Conservation (phyloP, 2,113 vertebrate species). For the Neogale vison region DNA sequence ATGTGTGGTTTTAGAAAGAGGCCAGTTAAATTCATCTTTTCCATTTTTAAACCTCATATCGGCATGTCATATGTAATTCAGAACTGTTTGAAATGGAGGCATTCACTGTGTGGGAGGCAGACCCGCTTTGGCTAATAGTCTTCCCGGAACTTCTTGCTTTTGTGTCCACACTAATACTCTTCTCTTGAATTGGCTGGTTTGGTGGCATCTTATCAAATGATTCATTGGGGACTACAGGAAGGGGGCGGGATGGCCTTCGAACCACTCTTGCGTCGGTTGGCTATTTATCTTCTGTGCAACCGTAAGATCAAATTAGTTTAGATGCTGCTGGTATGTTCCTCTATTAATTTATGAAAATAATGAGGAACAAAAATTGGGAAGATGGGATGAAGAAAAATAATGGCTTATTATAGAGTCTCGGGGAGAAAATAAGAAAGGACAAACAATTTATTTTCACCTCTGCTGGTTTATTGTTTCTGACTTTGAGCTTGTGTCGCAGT, state of each 20-base stretch:
- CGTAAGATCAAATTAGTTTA: slow-evolving; percentile 37
- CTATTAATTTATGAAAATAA: slow-evolving; percentile 49
- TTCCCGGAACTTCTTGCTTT: background rate
- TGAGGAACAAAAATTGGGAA: background rate
- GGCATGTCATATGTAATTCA: slow-evolving; percentile 8
- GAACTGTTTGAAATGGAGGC: background rate
- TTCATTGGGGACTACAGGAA: background rate
- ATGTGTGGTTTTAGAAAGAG: background rate
- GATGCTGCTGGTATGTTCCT: background rate
- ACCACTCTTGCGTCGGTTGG: background rate
- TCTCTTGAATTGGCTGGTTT: background rate
- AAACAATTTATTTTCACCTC: slow-evolving; percentile 11
- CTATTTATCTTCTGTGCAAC: background rate
- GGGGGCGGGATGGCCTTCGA: background rate
- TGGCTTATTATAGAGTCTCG: background rate
- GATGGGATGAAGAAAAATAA: background rate
- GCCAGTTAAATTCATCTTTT: slow-evolving; percentile 12
- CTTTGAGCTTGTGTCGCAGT: background rate
- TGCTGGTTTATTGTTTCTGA: background rate
- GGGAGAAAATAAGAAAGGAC: background rate
- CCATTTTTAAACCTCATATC: slow-evolving; percentile 33
- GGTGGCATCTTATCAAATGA: background rate
- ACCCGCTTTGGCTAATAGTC: background rate
- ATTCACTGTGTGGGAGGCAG: background rate
- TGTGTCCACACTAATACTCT: background rate